Base-by-base conservation (phyloP, 2,888 invertebrate genomes). In the Rutpela maculata region DNA sequence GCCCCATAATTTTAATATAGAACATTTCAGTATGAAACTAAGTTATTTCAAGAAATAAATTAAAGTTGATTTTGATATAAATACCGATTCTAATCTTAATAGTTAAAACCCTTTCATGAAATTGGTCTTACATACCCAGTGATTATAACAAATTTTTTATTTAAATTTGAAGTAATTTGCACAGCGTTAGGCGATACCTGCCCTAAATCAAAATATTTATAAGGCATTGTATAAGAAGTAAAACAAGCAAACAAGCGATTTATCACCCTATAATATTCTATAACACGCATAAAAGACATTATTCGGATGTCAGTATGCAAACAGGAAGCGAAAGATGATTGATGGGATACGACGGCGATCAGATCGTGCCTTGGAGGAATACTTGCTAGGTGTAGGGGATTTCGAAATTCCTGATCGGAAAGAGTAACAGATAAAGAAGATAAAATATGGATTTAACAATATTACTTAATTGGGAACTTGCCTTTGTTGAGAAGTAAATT, bases 271-370 rank as follows among this genome's bases (percentile, higher is more conserved):
- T 76, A 76, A 75, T 81, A 78, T 79, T 68, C 81, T 73, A 63
- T 80, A 82, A 83, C 84, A 84, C 79, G 83, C 81, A 81, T 81
- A 81, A 82, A 81, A 81, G 82, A 82, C 81, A 78, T 81, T 80
- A 82, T 81, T 81, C 79, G 82, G 80, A 84, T 85, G 83, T 84
- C 80, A 82, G 81, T 84, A 85, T 85, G 84, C 84, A 85, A 86
- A 86, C 86, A 86, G 86, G 85, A 86, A 85, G 78, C 78, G 81
- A 80, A 84, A 82, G 81, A 85, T 85, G 85, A 86, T 86, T 84
- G 86, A 86, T 86, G 84, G 78, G 76, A 82, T 74, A 65, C 76
- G 79, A 74, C 79, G 78, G 77, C 50, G 77, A 55, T 35, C 63
- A 69, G 43, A 66, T 73, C 69, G 75, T 74, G 68, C 74, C 60